phyloP scores from a whole-genome alignment of 2,888 invertebrate species.

The Synergus umbraculus region DNA sequence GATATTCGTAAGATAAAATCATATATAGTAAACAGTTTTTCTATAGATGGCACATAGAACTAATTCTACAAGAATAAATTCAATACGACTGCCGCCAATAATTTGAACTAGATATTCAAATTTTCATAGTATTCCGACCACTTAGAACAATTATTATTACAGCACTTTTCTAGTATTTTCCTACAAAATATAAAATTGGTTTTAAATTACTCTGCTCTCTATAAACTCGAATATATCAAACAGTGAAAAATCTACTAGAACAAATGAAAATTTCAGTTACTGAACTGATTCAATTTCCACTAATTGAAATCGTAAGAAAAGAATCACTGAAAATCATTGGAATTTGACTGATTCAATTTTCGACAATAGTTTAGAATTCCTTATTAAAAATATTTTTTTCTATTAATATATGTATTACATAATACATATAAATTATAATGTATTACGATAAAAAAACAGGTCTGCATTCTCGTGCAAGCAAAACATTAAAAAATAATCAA shows the following conservation, averaged over 20 bases:
- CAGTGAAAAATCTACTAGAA: no score
- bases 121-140: neutral
- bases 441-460: neutral
- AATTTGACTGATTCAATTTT: no score
- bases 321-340: no score
- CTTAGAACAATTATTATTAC: neutral
- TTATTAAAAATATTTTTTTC: neutral
- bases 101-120: neutral
- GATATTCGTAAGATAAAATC: neutral
- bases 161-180: neutral
- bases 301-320: no score
- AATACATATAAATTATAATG: no score
- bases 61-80: neutral
- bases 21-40: neutral
- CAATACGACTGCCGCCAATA: neutral
- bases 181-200: no score
- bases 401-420: neutral
- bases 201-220: no score
- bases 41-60: neutral
- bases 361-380: no score
- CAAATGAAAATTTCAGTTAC: no score
- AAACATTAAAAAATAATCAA: constrained; percentile 2
- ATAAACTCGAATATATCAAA: no score
- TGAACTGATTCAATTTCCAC: no score
- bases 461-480: neutral